Evolutionary conservation across 1,140 invertebrate genomes (phyloP), one percentile per base, ranked within the genome.

Genomic region (Drosophila varians): DNA sequence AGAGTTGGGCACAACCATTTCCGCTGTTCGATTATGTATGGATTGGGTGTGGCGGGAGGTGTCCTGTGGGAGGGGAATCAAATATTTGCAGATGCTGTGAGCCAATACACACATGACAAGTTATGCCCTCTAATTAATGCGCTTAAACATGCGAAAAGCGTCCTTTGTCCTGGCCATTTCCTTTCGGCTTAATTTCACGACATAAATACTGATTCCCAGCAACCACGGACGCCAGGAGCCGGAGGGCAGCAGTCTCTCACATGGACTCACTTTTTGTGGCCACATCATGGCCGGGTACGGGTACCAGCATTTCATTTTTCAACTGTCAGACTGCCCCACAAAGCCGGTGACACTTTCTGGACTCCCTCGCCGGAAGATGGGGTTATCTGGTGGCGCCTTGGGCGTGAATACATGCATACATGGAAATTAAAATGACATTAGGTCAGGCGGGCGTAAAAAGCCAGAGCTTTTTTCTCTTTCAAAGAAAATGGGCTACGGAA

Each of bases 61-160:
- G 8, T 2, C 9, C 28, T 31, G 9, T 49, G 31, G 45, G 21
- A 25, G 16, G 9, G 16, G 7, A 38, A 23, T 31, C 43, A 74
- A 68, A 72, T 84, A 80, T 76, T 79, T 68, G 71, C 52, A 40
- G 36, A 70, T 49, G 57, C 51, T 86, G 58, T 61, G 66, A 69
- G 46, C 72, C 76, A 76, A 87, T 86, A 86, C 80, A 87, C 87
- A 86, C 76, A 87, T 80, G 80, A 77, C 62, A 74, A 80, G 76
- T 87, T 86, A 86, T 86, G 76, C 73, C 54, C 56, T 80, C 77
- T 77, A 87, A 86, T 80, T 80, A 86, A 86, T 86, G 62, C 77
- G 82, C 58, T 58, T 69, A 69, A 66, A 69, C 77, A 84, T 84
- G 80, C 66, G 61, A 51, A 57, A 73, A 61, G 61, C 80, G 45